Evolutionary conservation across 2,888 invertebrate genomes (phyloP).

Genomic region (Nineta flava): DNA sequence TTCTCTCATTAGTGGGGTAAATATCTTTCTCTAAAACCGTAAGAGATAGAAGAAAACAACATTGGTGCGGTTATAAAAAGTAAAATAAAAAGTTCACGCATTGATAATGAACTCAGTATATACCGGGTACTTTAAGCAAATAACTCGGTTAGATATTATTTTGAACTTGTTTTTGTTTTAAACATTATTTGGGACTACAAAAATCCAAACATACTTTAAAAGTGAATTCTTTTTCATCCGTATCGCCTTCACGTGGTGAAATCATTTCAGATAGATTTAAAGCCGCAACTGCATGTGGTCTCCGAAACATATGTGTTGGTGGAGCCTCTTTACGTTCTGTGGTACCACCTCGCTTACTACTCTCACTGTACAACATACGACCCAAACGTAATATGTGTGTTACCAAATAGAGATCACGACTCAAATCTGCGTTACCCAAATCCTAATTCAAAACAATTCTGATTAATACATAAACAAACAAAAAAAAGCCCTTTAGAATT

Average conservation of each 20-base stretch:
- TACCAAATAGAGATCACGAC: slow-evolving; percentile 72
- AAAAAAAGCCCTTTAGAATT: no score
- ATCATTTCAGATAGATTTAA: slow-evolving; percentile 54
- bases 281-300: slow-evolving; percentile 81
- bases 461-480: background rate
- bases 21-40: no score
- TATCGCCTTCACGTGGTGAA: slow-evolving; percentile 40
- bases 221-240: slow-evolving; percentile 61
- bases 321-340: slow-evolving; percentile 25
- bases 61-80: no score
- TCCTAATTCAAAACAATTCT: slow-evolving; percentile 36
- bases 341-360: slow-evolving; percentile 26
- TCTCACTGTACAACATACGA: slow-evolving; percentile 53
- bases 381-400: slow-evolving; percentile 85
- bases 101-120: background rate
- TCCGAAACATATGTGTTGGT: slow-evolving; percentile 36
- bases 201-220: slow-evolving; percentile 39
- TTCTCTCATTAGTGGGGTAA: no score
- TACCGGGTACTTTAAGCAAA: no score
- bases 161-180: no score
- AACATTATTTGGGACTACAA: no score
- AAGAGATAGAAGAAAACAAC: no score
- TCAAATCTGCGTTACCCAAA: slow-evolving; percentile 69
- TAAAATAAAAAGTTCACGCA: slow-evolving; percentile 6
- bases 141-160: no score